phyloP scores from a whole-genome alignment of 64 coral and sea anemone genomes.

The Dendronephthya gigantea region DNA sequence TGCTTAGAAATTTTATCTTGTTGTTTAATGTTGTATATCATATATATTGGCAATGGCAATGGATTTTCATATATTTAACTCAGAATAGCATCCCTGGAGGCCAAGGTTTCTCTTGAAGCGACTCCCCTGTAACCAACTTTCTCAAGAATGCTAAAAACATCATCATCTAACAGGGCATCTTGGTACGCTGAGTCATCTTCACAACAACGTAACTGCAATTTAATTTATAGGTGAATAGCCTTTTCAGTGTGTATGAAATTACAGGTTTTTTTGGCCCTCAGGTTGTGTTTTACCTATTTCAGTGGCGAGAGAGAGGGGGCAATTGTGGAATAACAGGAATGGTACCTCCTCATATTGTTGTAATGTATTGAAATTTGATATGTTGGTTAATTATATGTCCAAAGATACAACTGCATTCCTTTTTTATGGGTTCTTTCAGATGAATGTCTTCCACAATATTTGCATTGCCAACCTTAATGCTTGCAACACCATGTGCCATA shows the following conservation, averaged over 20 bases:
- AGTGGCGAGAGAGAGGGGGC: too few species aligned
- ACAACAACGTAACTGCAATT: neutral
- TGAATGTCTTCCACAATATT: neutral
- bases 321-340: too few species aligned
- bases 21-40: too few species aligned
- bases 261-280: too few species aligned
- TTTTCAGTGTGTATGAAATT: too few species aligned
- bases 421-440: conserved; percentile 5
- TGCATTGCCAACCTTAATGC: neutral
- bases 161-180: neutral
- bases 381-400: too few species aligned
- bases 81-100: neutral
- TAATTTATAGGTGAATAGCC: too few species aligned
- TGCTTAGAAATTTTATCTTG: too few species aligned
- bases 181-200: neutral
- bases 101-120: conserved; percentile 1
- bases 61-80: neutral
- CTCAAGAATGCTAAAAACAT: neutral
- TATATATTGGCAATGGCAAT: too few species aligned
- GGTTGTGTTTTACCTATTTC: too few species aligned
- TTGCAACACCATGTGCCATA: neutral
- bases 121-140: conserved; percentile 11
- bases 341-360: too few species aligned
- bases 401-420: neutral
- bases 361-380: too few species aligned